Conservation (phyloP, 2,113 vertebrate species). For the Bubalus kerabau region DNA sequence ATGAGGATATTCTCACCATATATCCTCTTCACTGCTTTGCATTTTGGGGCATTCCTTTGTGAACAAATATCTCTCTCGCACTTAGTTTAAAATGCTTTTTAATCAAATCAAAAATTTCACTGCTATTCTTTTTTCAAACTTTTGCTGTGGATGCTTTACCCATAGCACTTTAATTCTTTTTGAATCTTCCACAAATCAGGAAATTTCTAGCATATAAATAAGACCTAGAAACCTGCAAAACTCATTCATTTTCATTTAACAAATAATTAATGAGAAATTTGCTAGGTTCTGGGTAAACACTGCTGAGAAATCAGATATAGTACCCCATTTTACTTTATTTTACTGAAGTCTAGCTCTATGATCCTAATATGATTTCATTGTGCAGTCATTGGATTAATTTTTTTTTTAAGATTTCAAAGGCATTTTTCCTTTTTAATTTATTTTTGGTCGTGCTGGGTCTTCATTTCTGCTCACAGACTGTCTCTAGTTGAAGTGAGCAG, state of each 20-base stretch:
- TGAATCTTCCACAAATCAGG: neutral
- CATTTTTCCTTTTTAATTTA: neutral
- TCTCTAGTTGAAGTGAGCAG: neutral
- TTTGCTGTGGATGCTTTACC: neutral
- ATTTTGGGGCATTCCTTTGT: neutral
- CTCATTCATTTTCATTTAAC: neutral
- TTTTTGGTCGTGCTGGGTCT: neutral
- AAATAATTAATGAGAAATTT: neutral
- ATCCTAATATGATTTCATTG: neutral
- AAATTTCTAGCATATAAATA: neutral
- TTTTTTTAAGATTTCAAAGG: neutral
- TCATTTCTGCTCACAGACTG: neutral
- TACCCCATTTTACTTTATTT: accelerated
- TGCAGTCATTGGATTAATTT: neutral
- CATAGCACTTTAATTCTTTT: neutral
- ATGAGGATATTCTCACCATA: neutral
- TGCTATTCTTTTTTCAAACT: neutral
- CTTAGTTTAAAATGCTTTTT: neutral
- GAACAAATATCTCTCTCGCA: neutral
- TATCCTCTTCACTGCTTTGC: neutral
- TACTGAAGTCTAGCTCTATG: neutral
- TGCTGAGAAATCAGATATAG: neutral
- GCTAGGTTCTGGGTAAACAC: neutral
- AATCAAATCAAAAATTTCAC: neutral
- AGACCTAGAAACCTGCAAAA: neutral